Evolutionary conservation across 30 jellyfish, hydroid and myxozoan species (phyloP), one percentile per base, ranked within the genome.

Genomic region (Euphysa ruthae): DNA sequence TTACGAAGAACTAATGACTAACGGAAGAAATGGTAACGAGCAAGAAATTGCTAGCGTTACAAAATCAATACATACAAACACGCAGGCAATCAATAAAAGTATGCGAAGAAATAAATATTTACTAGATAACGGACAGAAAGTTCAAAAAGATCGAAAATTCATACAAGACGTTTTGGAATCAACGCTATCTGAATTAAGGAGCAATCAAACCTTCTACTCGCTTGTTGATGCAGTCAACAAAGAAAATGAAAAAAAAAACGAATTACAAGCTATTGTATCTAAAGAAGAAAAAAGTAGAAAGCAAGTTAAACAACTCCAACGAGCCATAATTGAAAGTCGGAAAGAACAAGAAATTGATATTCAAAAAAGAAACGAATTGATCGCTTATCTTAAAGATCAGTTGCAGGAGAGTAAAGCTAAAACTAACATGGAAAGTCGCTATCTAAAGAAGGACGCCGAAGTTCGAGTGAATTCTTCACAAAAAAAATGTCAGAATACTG

Each of bases 401-500:
- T 66, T 86, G 21, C 96, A 86, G 35, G 96, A 86, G 71, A 78
- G 87, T 3, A 86, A 86, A 79, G 96, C 96, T 3, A 86, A 86
- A 65, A 79, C 94, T 15, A 73, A 86, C 55, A 86, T 86, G 96
- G 96, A 86, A 64, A 65, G 92, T 25, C 80, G 80, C 29, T 86
- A 86, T 31, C 73, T 86, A 46, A 86, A 86, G 75, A 86, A 86
- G 42, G 96, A 86, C 52, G 92, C 96, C 1, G 96, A 86, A 71
- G 94, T 86, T 38, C 49, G 93, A 34, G 93, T 86, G 14, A 63
- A 83, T 49, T 57, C 86, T 49, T 69, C 94, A 1, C 96, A 86
- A 61, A 79, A 73, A 64, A 83, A 80, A 15, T 79, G 94, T 70
- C 78, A 61, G 51, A 66, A 78, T 43, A 33, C 94, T 4, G 96